Conservation (phyloP, 2,113 vertebrate genomes). For the Aepyceros melampus region DNA sequence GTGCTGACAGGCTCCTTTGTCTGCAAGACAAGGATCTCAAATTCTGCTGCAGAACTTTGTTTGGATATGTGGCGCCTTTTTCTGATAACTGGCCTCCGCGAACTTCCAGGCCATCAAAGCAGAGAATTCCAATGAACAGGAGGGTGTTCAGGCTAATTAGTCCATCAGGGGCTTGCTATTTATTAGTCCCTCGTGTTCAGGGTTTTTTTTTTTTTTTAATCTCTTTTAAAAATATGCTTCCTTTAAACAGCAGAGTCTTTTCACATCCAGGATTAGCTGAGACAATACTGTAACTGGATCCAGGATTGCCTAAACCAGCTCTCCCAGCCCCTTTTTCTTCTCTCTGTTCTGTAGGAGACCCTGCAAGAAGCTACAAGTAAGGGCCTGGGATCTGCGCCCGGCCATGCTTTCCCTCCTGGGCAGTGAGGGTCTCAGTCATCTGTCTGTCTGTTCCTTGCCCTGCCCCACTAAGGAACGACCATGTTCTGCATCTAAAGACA, state of each 20-base stretch:
- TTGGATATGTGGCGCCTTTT: neutral
- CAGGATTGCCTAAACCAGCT: neutral
- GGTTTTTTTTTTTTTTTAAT: neutral
- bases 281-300: constrained; percentile 46
- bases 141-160: constrained; percentile 1
- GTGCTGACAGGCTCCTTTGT: neutral
- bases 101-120: neutral
- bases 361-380: neutral
- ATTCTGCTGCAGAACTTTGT: constrained; percentile 36
- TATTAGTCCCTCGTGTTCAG: neutral
- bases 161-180: neutral
- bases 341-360: neutral
- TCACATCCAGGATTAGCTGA: constrained; percentile 23
- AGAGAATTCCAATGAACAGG: neutral
- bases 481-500: neutral
- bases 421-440: neutral
- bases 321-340: neutral
- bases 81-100: neutral
- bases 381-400: neutral
- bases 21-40: neutral
- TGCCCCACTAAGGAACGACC: neutral
- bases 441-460: neutral
- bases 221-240: neutral
- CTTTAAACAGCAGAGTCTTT: constrained; percentile 22
- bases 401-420: neutral